Percentiles rank a stretch among this genome's conserved stretches.
These are phyloP conservation scores for Erythrocercus mccallii DNA, from an alignment of 2,113 vertebrate species.

Conservation along the genomic window DNA sequence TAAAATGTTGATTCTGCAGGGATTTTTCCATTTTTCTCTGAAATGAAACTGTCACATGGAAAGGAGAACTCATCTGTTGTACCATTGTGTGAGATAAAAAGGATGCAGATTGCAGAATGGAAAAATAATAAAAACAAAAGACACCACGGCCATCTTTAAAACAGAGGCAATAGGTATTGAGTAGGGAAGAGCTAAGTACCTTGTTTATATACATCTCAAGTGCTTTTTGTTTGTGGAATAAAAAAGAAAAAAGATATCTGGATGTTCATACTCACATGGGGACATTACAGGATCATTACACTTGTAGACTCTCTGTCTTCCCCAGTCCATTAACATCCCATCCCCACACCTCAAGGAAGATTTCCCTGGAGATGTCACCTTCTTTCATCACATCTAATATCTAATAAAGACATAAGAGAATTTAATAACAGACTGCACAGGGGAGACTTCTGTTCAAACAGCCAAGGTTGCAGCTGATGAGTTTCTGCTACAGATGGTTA, in stretches of 20 bases:
- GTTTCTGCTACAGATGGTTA: neutral
- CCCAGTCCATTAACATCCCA: neutral
- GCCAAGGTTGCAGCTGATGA: neutral
- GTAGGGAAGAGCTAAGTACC: neutral
- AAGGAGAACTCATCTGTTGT: neutral
- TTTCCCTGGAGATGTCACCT: neutral
- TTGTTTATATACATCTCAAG: neutral
- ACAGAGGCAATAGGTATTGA: neutral
- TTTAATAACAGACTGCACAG: conserved; percentile 31
- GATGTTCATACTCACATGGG: neutral
- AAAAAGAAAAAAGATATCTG: neutral
- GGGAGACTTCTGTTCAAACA: neutral
- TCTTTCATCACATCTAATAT: conserved; percentile 11
- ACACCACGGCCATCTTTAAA: neutral
- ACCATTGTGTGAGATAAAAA: neutral
- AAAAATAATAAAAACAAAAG: neutral
- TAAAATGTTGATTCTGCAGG: neutral
- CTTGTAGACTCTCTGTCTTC: neutral
- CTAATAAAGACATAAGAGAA: conserved; percentile 34
- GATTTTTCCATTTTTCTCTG: conserved; percentile 13
- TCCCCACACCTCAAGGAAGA: neutral
- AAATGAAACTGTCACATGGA: neutral
- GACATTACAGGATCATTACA: neutral
- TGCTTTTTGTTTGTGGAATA: neutral
- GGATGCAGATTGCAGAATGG: neutral